These are phyloP conservation scores for Sorex fumeus DNA, from an alignment of 2,113 vertebrate genomes.

Conservation along the genomic window DNA sequence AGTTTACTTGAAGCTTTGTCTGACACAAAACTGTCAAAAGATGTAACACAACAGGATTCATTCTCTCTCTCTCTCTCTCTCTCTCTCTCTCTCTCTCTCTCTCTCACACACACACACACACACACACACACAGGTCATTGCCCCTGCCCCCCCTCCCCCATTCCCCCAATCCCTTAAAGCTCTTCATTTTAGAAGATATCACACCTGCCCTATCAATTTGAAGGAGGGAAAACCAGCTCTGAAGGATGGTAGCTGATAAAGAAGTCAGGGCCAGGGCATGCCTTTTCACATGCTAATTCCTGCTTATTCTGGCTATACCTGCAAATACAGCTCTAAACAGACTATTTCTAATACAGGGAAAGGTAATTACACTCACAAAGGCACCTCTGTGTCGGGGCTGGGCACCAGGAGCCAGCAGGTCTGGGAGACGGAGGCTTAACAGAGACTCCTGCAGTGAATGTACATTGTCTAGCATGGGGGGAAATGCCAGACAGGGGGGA, in stretches of 20 bases:
- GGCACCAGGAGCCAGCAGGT: slow-evolving; percentile 98
- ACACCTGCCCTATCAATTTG: slow-evolving; percentile 73
- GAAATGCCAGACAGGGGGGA: slow-evolving; percentile 89
- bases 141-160: no score
- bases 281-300: slow-evolving; percentile 91
- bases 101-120: background rate
- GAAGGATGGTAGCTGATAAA: slow-evolving; percentile 83
- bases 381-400: slow-evolving; percentile 96
- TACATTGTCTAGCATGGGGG: slow-evolving; percentile 94
- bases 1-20: slow-evolving; percentile 50
- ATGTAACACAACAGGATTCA: background rate
- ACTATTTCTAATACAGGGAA: slow-evolving; percentile 90
- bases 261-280: slow-evolving; percentile 86
- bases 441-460: slow-evolving; percentile 95
- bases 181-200: slow-evolving; percentile 42
- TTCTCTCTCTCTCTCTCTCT: background rate
- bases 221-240: background rate
- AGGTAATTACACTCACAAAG: slow-evolving; percentile 99
- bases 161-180: background rate
- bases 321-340: slow-evolving; percentile 90
- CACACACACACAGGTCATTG: background rate
- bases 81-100: background rate
- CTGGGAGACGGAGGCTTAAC: slow-evolving; percentile 97
- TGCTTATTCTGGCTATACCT: slow-evolving; percentile 89
- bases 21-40: slow-evolving; percentile 14